These are phyloP conservation scores for Myripristis jacobus DNA, from an alignment of 2,797 vertebrate genomes.

Conservation along the genomic window DNA sequence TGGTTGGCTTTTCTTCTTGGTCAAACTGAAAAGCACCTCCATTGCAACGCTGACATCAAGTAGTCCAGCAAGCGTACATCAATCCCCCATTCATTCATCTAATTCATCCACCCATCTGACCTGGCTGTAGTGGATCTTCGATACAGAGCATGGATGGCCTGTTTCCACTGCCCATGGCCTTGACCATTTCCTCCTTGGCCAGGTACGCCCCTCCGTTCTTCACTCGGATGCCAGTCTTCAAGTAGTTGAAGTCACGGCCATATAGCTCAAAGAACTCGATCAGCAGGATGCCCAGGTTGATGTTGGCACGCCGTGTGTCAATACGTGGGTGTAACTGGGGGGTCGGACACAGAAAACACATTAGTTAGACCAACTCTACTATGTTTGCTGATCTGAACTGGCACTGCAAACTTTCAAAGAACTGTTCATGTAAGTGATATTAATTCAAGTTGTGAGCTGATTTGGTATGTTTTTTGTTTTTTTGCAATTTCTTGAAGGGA, in stretches of 20 bases:
- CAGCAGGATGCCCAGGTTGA: conserved; percentile 97
- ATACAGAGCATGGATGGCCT: conserved; percentile 97
- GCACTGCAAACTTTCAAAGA: too few relatives aligned
- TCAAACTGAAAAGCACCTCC: too few relatives aligned
- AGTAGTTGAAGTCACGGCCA: conserved; percentile 97
- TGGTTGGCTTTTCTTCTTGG: too few relatives aligned
- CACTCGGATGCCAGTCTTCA: conserved; percentile 95
- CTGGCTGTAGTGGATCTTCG: conserved; percentile 95
- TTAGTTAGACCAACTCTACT: neutral
- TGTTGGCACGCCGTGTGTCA: conserved; percentile 91
- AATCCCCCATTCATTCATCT: neutral
- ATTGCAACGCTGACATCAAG: too few relatives aligned
- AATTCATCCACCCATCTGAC: conserved; percentile 70
- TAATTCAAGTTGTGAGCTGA: too few relatives aligned
- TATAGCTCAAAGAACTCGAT: conserved; percentile 99
- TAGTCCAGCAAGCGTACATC: neutral
- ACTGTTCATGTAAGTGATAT: too few relatives aligned
- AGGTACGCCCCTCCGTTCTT: conserved; percentile 94
- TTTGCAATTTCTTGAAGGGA: too few relatives aligned
- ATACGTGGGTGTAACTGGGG: conserved; percentile 94
- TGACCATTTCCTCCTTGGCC: conserved; percentile 96
- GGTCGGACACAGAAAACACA: conserved; percentile 14
- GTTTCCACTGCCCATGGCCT: conserved; percentile 92
- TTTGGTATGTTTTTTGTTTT: neutral
- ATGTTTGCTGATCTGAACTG: neutral